These are phyloP conservation scores for Grantiella picta DNA, from an alignment of 2,113 vertebrate genomes.

Conservation along the genomic window DNA sequence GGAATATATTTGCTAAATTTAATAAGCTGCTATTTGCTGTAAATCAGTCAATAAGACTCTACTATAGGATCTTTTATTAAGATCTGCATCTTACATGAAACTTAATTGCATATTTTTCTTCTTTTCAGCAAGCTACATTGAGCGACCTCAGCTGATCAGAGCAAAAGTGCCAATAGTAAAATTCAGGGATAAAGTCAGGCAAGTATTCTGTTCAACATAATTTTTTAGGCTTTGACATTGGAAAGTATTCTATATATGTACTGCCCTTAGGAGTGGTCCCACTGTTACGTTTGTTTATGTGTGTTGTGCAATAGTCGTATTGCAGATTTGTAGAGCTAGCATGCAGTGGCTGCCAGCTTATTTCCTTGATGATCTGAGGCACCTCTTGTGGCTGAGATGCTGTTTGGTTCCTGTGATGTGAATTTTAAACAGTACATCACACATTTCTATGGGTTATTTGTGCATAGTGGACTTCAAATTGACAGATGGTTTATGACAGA, in stretches of 20 bases:
- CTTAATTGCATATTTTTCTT: not conserved
- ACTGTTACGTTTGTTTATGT: not conserved
- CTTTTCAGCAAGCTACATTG: conserved; percentile 79
- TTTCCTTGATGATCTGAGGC: not conserved
- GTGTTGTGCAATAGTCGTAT: not conserved
- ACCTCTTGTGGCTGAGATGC: not conserved
- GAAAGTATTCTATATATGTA: not conserved
- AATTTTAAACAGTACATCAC: not conserved
- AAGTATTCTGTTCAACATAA: conserved; percentile 36
- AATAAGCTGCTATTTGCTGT: not conserved
- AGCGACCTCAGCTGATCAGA: conserved; percentile 88
- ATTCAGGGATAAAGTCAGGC: conserved; percentile 95
- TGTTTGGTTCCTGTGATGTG: not conserved
- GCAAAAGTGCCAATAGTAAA: conserved; percentile 97
- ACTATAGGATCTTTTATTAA: not conserved
- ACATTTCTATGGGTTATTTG: not conserved
- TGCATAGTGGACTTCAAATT: not conserved
- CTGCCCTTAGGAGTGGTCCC: not conserved
- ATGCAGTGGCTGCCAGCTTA: not conserved
- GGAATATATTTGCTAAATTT: not conserved
- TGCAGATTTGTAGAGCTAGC: not conserved
- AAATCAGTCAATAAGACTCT: not conserved
- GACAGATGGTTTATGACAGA: not conserved
- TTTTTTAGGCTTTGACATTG: not conserved
- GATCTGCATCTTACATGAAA: not conserved